Conservation (phyloP, 1,140 invertebrate genomes). For the Reticulitermes speratus region DNA sequence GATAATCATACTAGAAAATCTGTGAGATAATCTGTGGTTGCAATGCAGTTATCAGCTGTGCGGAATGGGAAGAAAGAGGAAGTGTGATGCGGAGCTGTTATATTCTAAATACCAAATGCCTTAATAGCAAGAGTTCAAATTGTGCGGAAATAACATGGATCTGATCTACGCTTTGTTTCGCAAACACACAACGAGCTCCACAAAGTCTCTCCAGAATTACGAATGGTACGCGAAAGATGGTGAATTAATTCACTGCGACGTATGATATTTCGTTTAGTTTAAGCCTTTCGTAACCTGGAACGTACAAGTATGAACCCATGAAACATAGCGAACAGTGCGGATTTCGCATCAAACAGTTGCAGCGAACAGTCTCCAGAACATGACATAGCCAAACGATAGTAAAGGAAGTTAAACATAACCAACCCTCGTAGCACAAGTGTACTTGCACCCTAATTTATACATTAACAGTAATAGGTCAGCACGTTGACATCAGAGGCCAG, state of each 20-base stretch:
- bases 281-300: neutral
- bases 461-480: too few relatives aligned
- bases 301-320: neutral
- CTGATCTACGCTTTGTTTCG: conserved; percentile 29
- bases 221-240: conserved; percentile 22
- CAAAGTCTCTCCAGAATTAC: conserved; percentile 29
- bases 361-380: neutral
- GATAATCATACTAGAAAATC: too few relatives aligned
- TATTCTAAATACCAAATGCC: too few relatives aligned
- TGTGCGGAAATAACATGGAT: conserved; percentile 23
- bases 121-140: too few relatives aligned
- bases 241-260: neutral
- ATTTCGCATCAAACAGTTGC: neutral
- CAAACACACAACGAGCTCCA: conserved; percentile 21
- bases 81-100: too few relatives aligned
- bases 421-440: neutral
- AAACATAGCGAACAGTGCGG: neutral
- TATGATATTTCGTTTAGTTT: neutral
- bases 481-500: too few relatives aligned
- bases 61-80: too few relatives aligned
- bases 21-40: too few relatives aligned
- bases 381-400: neutral
- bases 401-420: neutral
- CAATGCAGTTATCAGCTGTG: too few relatives aligned
- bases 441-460: too few relatives aligned